Conservation (phyloP, 2,888 invertebrate species). For the Pseudeuparius sepicola region DNA sequence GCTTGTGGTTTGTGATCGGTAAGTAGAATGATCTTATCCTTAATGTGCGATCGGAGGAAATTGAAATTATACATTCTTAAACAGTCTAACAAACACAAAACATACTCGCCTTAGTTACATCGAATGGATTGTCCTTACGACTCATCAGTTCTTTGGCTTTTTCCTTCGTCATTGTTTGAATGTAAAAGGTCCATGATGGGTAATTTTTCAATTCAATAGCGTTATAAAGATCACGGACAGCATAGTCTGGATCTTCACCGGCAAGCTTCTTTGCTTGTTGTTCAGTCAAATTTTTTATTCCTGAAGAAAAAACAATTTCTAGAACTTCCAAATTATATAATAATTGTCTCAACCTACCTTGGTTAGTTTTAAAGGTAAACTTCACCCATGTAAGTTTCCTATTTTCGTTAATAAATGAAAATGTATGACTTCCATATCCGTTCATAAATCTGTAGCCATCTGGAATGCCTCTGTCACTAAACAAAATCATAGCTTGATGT, state of each 20-base stretch:
- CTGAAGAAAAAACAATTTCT: slow-evolving; percentile 16
- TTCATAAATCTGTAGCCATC: slow-evolving; percentile 87
- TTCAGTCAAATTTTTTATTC: slow-evolving; percentile 61
- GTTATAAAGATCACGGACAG: slow-evolving; percentile 78
- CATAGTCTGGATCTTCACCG: slow-evolving; percentile 75
- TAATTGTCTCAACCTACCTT: no score
- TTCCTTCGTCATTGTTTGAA: slow-evolving; percentile 74
- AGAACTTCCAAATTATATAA: neutral
- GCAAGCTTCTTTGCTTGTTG: slow-evolving; percentile 57
- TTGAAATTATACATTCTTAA: no score
- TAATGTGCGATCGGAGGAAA: no score
- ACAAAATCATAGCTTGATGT: slow-evolving; percentile 67
- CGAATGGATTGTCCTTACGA: slow-evolving; percentile 78
- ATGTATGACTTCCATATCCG: slow-evolving; percentile 87
- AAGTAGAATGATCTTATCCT: no score
- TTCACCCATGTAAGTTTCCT: slow-evolving; percentile 44
- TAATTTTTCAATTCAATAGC: slow-evolving; percentile 52
- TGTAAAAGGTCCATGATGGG: slow-evolving; percentile 69
- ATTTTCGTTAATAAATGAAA: slow-evolving; percentile 62
- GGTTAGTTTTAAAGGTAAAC: slow-evolving; percentile 84
- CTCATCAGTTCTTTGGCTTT: slow-evolving; percentile 67
- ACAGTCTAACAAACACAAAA: no score
- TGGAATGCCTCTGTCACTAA: slow-evolving; percentile 79
- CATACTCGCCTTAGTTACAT: slow-evolving; percentile 43
- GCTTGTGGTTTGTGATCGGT: no score